Evolutionary conservation across 2,888 invertebrate genomes (phyloP), one percentile per base, ranked within the genome.

Genomic region (Drosophila demipolita): DNA sequence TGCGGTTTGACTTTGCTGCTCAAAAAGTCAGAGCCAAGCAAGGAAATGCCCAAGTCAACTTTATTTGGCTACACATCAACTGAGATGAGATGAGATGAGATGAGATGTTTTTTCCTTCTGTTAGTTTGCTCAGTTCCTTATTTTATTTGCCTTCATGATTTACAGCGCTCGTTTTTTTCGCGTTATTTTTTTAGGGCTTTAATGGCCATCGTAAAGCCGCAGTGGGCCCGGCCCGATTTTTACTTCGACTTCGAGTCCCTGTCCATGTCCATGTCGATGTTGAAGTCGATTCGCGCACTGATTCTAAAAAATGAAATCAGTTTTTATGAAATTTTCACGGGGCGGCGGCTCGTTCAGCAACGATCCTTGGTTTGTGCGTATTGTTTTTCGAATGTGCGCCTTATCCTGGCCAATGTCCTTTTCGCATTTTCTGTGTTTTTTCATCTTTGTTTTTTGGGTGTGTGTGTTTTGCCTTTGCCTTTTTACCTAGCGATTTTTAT

Each of bases 221-320:
- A 80, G 86, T 76, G 66, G 74, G 74, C 73, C 64, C 29, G 26
- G 74, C 73, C 64, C 29, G 26, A 53, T 29, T 60, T 54, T 7
- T 3, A 15, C 33, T 63, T 63, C 55, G 62, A 35, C 53, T 60
- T 65, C 63, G 59, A 74, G 73, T 54, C 69, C 59, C 3, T 23
- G 59, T 49, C 36, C 9, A 48, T 23, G 48, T 58, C 17, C 5
- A 26, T 38, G 52, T 55, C 48, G n/a, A 20, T 45, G 62, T 62
- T 61, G 32, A 17, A 45, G 61, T 50, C 83, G 75, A 85, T 80
- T 79, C 82, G 87, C 89, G 91, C 82, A 88, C 92, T 87, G 86
- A 87, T 91, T 92, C 91, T 91, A 91, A 92, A 91, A 91, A 91
- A 91, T 91, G 89, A 90, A 91, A 82, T 91, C 91, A 91, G 87